Conservation (phyloP, 2,888 invertebrate genomes). For the Heliconius hortense region DNA sequence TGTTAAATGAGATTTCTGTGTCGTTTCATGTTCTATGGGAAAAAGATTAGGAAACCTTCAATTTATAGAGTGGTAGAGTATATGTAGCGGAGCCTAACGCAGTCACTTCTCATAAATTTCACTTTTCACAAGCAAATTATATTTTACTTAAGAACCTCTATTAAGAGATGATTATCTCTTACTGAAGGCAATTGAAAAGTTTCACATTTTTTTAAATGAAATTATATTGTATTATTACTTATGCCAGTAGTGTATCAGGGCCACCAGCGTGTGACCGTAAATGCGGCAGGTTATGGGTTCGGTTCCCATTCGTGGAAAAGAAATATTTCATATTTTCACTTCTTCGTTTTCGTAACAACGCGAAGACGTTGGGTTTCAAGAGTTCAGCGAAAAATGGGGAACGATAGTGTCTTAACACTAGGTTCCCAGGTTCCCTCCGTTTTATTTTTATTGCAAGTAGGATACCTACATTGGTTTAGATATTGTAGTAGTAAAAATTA, state of each 20-base stretch:
- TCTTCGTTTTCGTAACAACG: too few relatives aligned
- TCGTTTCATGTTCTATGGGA: too few relatives aligned
- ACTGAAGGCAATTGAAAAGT: background rate
- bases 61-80: background rate
- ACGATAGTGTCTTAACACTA: background rate
- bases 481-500: too few relatives aligned
- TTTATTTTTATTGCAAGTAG: too few relatives aligned
- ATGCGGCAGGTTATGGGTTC: too few relatives aligned
- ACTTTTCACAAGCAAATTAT: background rate
- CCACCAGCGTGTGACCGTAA: too few relatives aligned
- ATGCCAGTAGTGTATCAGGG: background rate
- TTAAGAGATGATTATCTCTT: conserved; percentile 6
- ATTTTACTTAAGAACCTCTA: background rate
- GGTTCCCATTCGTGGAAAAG: too few relatives aligned
- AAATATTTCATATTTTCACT: too few relatives aligned
- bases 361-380: background rate
- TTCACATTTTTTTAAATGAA: conserved; percentile 5
- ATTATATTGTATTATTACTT: background rate
- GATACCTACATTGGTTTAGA: too few relatives aligned
- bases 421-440: background rate
- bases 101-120: background rate
- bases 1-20: too few relatives aligned
- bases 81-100: background rate
- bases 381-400: too few relatives aligned
- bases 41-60: too few relatives aligned